Percentiles rank a stretch among this genome's conserved stretches.
Evolutionary conservation across 2,113 vertebrate genomes (phyloP).

Genomic region (Canis aureus): DNA sequence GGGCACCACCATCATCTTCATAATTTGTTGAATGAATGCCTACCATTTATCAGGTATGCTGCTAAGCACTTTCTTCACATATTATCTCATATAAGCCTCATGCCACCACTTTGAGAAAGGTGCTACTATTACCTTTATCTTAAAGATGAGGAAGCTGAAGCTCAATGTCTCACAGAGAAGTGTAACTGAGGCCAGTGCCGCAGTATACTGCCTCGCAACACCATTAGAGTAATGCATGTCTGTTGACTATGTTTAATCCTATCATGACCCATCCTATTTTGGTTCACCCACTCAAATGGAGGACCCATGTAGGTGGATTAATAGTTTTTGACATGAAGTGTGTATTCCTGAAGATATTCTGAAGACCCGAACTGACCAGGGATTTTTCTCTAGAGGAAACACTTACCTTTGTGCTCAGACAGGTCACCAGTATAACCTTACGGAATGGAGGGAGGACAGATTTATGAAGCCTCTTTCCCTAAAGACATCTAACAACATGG

Average conservation of each 20-base stretch:
- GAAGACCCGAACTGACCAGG: neutral
- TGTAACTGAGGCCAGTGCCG: neutral
- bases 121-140: neutral
- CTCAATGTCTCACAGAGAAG: neutral
- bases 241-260: neutral
- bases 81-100: neutral
- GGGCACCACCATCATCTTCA: too few relatives aligned
- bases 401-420: too few relatives aligned
- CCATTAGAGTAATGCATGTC: neutral
- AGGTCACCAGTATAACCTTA: neutral
- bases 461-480: neutral
- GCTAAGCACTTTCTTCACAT: neutral
- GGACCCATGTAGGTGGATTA: neutral
- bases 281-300: neutral
- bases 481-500: neutral
- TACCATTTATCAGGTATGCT: neutral
- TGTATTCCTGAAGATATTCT: neutral
- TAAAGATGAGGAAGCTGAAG: neutral
- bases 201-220: fast-evolving
- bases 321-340: neutral
- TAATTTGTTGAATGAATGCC: neutral
- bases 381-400: neutral
- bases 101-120: neutral
- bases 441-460: neutral
- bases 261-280: neutral